Evolutionary conservation across 2,888 invertebrate genomes (phyloP).

Genomic region (Gymnocheta viridis): DNA sequence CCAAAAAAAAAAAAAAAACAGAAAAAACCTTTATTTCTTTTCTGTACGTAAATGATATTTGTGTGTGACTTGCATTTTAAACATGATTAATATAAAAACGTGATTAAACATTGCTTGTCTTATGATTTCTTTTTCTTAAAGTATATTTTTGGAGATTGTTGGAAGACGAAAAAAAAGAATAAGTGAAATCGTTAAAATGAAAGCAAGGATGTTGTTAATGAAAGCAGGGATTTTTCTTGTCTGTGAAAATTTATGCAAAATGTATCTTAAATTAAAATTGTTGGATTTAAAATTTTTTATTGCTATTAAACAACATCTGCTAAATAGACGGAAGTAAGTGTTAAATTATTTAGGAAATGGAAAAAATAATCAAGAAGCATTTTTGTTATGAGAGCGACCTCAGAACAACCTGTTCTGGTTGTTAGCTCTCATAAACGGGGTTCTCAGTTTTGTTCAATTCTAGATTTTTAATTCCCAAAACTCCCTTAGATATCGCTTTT

Average conservation of each 20-base stretch:
- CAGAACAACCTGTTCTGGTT: too few species aligned
- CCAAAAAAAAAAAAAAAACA: not conserved
- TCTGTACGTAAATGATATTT: conserved; percentile 46
- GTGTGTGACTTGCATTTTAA: conserved; percentile 60
- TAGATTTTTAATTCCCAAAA: too few species aligned
- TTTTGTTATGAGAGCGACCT: too few species aligned
- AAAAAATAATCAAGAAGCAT: too few species aligned
- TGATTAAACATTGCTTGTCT: conserved; percentile 35
- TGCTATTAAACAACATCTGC: too few species aligned
- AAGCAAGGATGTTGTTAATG: not conserved
- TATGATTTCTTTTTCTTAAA: conserved; percentile 36
- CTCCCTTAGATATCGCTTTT: too few species aligned
- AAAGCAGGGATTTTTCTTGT: not conserved
- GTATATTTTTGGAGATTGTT: conserved; percentile 1
- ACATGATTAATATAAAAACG: conserved; percentile 51
- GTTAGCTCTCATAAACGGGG: too few species aligned
- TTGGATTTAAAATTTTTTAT: too few species aligned
- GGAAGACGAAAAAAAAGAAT: not conserved
- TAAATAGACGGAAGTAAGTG: too few species aligned
- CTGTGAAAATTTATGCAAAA: not conserved
- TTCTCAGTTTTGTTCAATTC: too few species aligned
- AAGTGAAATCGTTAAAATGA: conserved; percentile 27
- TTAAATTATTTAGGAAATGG: too few species aligned
- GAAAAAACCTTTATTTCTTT: conserved; percentile 33
- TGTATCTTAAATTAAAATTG: not conserved